Base-by-base conservation (phyloP, 1,140 invertebrate species). In the Nomia melanderi region DNA sequence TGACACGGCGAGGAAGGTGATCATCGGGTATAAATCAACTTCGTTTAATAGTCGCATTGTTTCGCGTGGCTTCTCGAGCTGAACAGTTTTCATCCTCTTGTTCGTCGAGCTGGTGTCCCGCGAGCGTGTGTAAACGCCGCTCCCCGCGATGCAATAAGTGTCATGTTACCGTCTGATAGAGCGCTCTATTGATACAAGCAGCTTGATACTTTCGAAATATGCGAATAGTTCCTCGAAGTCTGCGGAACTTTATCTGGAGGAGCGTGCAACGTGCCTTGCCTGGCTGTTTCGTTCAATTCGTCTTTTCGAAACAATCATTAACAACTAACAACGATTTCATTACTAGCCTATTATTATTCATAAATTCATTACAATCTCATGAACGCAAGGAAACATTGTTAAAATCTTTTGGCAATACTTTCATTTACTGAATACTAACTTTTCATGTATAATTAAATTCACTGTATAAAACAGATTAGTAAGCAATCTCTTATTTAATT, bases 111-210 rank as follows among this genome's bases (percentile, higher is more conserved):
- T 27, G 53, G 54, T 23, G n/a, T n/a, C 33, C 44, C 11, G n/a
- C 50, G n/a, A 44, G 66, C 33, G 54, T 54, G 62, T 78, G 71
- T 75, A 75, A 75, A 75, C 33, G 57, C 4, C 31, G 60, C 53
- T 71, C 54, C n/a, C 41, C 62, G 56, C 50, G 71, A 66, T 75
- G 62, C 56, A 75, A 78, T 78, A 78, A 78, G 77, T 73, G 71
- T 78, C 77, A 57, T 39, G 54, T 78, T 78, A 75, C 71, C 54
- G 54, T 41, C 73, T 63, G 77, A 74, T 33, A 47, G 54, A 53
- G 66, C 54, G 41, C 63, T 59, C 59, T 66, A 66, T 78, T 31
- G 53, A 54, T 54, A 54, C 53, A 53, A 25, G 53, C 23, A 41
- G 70, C 53, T 60, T 20, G 33, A 57, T 75, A 57, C 27, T 75